Evolutionary conservation across 1,140 invertebrate genomes (phyloP).

Genomic region (Brachionus rotundiformis): DNA sequence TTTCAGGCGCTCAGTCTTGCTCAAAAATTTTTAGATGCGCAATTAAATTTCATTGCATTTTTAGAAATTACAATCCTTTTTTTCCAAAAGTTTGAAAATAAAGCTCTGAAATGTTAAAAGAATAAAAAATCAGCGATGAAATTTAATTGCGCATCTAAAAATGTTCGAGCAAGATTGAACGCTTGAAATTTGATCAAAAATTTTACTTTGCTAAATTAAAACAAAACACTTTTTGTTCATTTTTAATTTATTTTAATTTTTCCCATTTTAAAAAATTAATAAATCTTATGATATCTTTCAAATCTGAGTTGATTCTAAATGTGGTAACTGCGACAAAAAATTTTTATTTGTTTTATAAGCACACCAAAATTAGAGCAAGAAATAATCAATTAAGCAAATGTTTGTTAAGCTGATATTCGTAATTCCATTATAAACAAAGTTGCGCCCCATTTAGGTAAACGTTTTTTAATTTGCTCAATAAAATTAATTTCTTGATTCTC

Average conservation of each 20-base stretch:
- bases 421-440: background rate
- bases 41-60: no score
- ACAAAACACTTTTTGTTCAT: background rate
- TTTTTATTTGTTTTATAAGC: background rate
- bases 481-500: background rate
- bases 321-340: background rate
- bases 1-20: background rate
- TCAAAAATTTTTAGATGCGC: no score
- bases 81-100: no score
- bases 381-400: background rate
- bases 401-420: background rate
- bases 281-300: background rate
- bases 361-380: background rate
- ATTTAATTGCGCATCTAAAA: no score
- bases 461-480: background rate
- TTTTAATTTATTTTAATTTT: background rate
- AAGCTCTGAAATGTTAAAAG: no score
- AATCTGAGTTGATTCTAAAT: background rate
- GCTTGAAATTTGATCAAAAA: no score
- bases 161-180: no score
- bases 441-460: background rate
- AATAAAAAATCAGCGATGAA: no score
- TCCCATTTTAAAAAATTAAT: background rate
- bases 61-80: no score
- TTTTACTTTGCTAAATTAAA: no score